Conservation (phyloP, 2,113 vertebrate genomes). For the Procavia capensis region DNA sequence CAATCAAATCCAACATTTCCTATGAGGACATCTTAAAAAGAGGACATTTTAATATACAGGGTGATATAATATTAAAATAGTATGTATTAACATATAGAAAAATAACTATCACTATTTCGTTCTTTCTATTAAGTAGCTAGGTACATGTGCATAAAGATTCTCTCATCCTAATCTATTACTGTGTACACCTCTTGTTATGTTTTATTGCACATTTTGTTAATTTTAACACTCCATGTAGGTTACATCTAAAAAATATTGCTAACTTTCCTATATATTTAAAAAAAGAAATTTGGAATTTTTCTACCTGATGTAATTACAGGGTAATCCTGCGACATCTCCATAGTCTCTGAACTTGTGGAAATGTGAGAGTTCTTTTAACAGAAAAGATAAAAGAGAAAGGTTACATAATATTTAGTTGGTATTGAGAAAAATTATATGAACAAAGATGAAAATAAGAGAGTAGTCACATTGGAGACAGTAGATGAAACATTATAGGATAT, state of each 20-base stretch:
- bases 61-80: neutral
- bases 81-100: neutral
- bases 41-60: neutral
- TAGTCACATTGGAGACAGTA: neutral
- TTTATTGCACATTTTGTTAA: neutral
- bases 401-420: neutral
- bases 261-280: neutral
- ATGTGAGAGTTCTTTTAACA: neutral
- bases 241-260: neutral
- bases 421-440: neutral
- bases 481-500: neutral
- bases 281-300: neutral
- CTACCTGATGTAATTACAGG: neutral
- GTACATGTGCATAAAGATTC: neutral
- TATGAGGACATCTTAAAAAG: constrained; percentile 16
- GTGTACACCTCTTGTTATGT: neutral
- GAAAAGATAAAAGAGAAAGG: neutral
- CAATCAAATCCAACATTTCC: constrained; percentile 39
- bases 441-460: neutral
- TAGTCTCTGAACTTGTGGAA: neutral
- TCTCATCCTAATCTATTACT: neutral
- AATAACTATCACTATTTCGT: neutral
- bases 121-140: neutral
- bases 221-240: neutral
- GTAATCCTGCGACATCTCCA: neutral